Percentiles rank a stretch among this genome's conserved stretches.
phyloP scores from a whole-genome alignment of 2,888 invertebrate species.

The Eulithis testata region DNA sequence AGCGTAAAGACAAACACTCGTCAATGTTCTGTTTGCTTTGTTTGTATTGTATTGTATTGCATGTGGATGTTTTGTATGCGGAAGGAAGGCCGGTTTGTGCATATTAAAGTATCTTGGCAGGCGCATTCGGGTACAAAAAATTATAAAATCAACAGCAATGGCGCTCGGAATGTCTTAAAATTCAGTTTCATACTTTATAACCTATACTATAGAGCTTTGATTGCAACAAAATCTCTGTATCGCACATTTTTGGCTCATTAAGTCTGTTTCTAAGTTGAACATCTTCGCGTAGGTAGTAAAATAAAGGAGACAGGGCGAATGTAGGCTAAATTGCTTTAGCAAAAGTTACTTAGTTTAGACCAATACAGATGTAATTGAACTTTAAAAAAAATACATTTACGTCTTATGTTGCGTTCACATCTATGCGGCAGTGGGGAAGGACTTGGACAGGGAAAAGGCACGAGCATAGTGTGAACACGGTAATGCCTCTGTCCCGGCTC shows the following conservation, averaged over 20 bases:
- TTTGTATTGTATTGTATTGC: conserved; percentile 23
- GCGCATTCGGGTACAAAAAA: conserved; percentile 26
- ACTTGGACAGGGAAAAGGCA: no score
- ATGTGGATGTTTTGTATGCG: conserved; percentile 28
- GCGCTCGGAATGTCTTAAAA: conserved; percentile 16
- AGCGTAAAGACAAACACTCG: conserved; percentile 20
- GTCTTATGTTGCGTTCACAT: no score
- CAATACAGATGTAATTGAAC: no score
- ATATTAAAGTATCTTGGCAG: conserved; percentile 33
- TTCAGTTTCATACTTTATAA: conserved; percentile 17
- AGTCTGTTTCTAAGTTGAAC: conserved; percentile 12
- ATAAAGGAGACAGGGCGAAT: neutral
- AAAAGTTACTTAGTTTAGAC: no score
- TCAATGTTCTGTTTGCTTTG: conserved; percentile 21
- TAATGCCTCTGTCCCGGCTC: no score
- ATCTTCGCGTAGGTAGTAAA: neutral
- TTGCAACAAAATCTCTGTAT: conserved; percentile 8
- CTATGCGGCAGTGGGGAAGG: no score
- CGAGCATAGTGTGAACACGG: no score
- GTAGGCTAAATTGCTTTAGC: no score
- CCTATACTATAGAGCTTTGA: conserved; percentile 11
- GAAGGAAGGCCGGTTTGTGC: conserved; percentile 27
- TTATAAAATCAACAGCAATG: conserved; percentile 21
- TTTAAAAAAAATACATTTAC: no score
- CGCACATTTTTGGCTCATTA: conserved; percentile 30